Percentiles rank a stretch among this genome's conserved stretches.
Conservation (phyloP, 2,113 vertebrate genomes). For the Poecilia latipinna region DNA sequence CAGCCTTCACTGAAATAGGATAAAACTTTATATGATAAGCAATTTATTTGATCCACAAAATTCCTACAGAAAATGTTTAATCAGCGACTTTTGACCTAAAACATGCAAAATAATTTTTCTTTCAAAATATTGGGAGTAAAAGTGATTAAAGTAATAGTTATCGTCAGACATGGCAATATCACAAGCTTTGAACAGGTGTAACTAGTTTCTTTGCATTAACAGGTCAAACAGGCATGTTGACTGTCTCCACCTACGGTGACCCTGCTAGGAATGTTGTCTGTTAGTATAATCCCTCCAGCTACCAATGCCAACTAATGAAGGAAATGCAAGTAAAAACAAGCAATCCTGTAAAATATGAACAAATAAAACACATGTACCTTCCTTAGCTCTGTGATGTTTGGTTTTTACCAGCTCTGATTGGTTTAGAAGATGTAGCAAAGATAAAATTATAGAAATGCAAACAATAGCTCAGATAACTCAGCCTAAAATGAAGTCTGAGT, state of each 20-base stretch:
- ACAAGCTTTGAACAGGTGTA: constrained; percentile 29
- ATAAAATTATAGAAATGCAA: background rate
- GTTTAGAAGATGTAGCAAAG: no score
- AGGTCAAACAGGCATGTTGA: constrained; percentile 6
- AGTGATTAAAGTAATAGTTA: background rate
- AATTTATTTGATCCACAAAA: no score
- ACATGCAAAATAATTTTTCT: background rate
- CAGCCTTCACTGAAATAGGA: no score
- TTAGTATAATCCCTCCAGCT: background rate
- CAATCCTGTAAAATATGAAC: background rate
- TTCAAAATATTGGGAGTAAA: background rate
- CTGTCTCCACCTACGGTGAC: constrained; percentile 24
- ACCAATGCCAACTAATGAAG: background rate
- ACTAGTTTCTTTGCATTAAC: constrained; percentile 39
- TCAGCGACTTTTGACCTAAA: no score
- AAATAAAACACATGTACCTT: background rate
- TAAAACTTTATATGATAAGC: no score
- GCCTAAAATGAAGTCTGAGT: no score
- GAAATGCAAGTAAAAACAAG: background rate
- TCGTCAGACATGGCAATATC: background rate
- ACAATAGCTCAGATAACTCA: background rate
- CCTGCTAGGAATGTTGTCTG: background rate
- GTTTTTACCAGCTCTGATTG: no score
- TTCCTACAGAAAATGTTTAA: no score
- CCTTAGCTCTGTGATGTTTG: background rate